A percentile compares a stretch with the other conserved stretches of the same genome.
These are phyloP conservation scores for Tamandua tetradactyla DNA, from an alignment of 2,797 vertebrate species.

Conservation along the genomic window DNA sequence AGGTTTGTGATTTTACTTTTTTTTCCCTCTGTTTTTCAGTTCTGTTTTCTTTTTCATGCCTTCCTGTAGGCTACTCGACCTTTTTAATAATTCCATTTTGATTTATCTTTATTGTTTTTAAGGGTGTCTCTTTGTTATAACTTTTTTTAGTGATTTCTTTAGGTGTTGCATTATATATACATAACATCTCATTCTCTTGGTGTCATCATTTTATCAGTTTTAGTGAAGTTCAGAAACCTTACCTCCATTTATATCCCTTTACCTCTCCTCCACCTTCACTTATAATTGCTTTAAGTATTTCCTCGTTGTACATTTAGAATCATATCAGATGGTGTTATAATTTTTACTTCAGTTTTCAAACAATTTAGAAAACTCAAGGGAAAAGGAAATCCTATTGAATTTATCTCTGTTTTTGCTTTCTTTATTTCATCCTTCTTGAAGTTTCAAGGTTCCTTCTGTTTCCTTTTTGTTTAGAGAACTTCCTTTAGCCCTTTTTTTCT, in stretches of 20 bases:
- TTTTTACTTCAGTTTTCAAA: neutral
- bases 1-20: neutral
- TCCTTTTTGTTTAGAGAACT: neutral
- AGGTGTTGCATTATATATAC: neutral
- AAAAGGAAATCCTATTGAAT: neutral
- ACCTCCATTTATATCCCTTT: too few relatives aligned
- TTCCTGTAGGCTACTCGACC: neutral
- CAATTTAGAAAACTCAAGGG: neutral
- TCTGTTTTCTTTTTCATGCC: neutral
- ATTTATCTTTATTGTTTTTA: neutral
- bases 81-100: neutral
- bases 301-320: neutral
- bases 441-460: neutral
- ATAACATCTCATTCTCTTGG: neutral
- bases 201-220: neutral
- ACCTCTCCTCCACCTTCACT: neutral
- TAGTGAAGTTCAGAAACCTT: neutral
- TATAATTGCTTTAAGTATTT: neutral
- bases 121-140: neutral
- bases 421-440: neutral
- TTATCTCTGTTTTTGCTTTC: neutral
- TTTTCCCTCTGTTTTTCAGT: neutral
- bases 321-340: neutral
- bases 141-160: neutral
- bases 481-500: neutral